Conservation (phyloP, 2,888 invertebrate species). For the Drosophila multiciliata region DNA sequence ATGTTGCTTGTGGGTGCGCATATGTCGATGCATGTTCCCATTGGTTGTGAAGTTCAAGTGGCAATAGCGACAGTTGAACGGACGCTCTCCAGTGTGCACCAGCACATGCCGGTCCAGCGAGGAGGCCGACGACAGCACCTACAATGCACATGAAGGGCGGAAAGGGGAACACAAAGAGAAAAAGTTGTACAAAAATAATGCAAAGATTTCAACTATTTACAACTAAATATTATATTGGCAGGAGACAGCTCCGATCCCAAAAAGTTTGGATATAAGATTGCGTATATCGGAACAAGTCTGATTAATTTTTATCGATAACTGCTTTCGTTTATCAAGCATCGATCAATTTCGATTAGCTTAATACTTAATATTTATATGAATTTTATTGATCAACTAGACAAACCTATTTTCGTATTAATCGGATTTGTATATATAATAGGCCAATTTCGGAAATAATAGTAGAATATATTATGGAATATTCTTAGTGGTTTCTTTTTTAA, state of each 20-base stretch:
- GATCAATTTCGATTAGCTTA: not conserved
- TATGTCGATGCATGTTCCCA: slow-evolving; percentile 94
- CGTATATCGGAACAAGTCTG: too few relatives aligned
- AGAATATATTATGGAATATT: not conserved
- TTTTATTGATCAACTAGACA: not conserved
- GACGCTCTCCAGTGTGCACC: slow-evolving; percentile 92
- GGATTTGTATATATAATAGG: too few relatives aligned
- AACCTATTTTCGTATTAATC: too few relatives aligned
- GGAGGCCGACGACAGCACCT: slow-evolving; percentile 91
- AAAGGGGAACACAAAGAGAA: not conserved
- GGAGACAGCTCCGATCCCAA: not conserved
- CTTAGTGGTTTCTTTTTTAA: not conserved
- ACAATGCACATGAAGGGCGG: not conserved
- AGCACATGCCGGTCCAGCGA: slow-evolving; percentile 92
- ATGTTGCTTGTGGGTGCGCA: slow-evolving; percentile 89
- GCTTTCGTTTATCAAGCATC: not conserved
- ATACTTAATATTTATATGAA: not conserved
- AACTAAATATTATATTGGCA: not conserved
- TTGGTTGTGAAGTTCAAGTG: slow-evolving; percentile 93
- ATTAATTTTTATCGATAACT: not conserved
- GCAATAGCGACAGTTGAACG: slow-evolving; percentile 92
- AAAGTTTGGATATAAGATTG: not conserved
- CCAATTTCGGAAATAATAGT: too few relatives aligned
- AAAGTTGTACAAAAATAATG: not conserved
- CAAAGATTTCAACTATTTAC: not conserved